A percentile compares a stretch with the other conserved stretches of the same genome.
These are phyloP conservation scores for Hemicordylus capensis DNA, from an alignment of 2,113 vertebrate genomes.

Conservation along the genomic window DNA sequence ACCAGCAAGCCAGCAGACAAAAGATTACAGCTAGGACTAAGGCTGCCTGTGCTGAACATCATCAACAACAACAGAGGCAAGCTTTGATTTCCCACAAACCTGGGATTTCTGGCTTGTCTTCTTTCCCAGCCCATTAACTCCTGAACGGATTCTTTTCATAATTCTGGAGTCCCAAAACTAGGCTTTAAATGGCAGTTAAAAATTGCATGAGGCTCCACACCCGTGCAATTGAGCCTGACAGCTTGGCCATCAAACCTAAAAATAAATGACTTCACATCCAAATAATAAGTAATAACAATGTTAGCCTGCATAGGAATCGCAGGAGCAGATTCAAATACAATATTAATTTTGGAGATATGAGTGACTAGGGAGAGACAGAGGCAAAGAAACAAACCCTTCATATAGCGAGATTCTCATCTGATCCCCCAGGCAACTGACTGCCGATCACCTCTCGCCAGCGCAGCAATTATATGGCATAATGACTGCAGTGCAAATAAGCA, in stretches of 20 bases:
- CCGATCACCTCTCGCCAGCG: constrained; percentile 90
- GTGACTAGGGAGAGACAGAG: constrained; percentile 90
- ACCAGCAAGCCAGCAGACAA: constrained; percentile 29
- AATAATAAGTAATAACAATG: constrained; percentile 99
- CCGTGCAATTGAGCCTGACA: constrained; percentile 91
- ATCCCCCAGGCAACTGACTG: constrained; percentile 94
- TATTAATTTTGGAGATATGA: constrained; percentile 98
- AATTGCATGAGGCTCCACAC: constrained; percentile 88
- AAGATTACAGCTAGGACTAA: constrained; percentile 45
- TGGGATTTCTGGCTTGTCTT: constrained; percentile 73
- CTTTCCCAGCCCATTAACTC: constrained; percentile 78
- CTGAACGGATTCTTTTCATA: constrained; percentile 81
- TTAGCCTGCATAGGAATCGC: constrained; percentile 96
- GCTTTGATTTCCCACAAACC: constrained; percentile 84
- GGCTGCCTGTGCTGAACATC: constrained; percentile 12
- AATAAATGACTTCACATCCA: constrained; percentile 94
- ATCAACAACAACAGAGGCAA: constrained; percentile 60
- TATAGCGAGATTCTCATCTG: constrained; percentile 92
- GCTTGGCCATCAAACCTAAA: constrained; percentile 88
- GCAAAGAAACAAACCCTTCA: constrained; percentile 89
- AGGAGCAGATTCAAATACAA: constrained; percentile 94
- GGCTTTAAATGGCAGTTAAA: constrained; percentile 93
- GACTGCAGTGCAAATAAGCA: constrained; percentile 98
- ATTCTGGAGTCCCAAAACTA: constrained; percentile 85
- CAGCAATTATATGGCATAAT: constrained; percentile 98